A percentile compares a stretch with the other conserved stretches of the same genome.
These are phyloP conservation scores for Eurystomus gularis DNA, from an alignment of 2,113 vertebrate species.

Conservation along the genomic window DNA sequence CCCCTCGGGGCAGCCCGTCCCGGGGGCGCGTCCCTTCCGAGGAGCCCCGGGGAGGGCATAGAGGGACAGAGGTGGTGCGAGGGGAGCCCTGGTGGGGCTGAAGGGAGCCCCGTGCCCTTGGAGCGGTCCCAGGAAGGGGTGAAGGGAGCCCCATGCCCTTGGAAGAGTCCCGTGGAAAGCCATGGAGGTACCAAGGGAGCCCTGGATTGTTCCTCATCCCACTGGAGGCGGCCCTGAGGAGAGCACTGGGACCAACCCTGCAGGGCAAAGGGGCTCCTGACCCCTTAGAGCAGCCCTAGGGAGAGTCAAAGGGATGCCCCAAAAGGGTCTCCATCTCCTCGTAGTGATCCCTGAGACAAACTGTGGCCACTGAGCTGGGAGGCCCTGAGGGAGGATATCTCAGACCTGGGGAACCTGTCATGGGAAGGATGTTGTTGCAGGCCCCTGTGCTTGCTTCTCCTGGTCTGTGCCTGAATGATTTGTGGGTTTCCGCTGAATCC, in stretches of 20 bases:
- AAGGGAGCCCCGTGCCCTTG: no score
- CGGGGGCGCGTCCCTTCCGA: accelerated
- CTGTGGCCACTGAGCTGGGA: neutral
- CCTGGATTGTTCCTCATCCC: neutral
- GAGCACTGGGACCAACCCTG: accelerated
- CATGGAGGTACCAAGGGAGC: neutral
- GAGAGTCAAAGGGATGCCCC: neutral
- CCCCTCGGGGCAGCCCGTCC: neutral
- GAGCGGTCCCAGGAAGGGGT: no score
- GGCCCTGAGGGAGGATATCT: neutral
- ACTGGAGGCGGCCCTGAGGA: neutral
- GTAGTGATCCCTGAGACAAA: neutral
- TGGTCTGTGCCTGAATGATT: accelerated
- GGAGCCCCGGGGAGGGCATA: no score
- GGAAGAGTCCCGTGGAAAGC: neutral
- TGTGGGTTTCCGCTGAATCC: neutral
- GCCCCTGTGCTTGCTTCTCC: neutral
- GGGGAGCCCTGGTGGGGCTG: neutral
- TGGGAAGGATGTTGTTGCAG: neutral
- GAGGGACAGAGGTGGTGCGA: no score
- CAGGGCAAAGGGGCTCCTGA: neutral
- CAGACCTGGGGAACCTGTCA: accelerated
- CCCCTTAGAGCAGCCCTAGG: neutral
- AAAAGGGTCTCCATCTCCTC: neutral
- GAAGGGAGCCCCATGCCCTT: neutral